Percentiles rank a stretch among this genome's conserved stretches.
Conservation (phyloP, 2,113 vertebrate species). For the Solenodon paradoxus region DNA sequence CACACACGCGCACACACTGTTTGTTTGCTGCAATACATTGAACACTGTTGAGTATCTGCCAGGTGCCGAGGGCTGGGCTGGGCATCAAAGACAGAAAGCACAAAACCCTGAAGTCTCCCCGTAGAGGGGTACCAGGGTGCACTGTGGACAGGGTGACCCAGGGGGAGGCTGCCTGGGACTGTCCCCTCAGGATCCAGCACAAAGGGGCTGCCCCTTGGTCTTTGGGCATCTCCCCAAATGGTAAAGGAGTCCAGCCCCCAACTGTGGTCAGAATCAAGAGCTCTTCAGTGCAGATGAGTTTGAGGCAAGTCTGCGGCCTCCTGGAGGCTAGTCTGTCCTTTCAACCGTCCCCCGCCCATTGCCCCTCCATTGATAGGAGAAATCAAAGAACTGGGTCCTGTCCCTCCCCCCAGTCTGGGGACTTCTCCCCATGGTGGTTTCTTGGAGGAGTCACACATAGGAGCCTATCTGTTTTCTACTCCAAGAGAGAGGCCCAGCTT, state of each 20-base stretch:
- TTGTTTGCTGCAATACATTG: too few species aligned
- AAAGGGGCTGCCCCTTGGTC: background rate
- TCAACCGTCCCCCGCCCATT: background rate
- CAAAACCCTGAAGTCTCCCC: background rate
- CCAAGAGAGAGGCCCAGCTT: background rate
- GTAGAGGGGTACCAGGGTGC: too few species aligned
- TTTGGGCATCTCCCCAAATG: background rate
- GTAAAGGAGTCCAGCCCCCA: background rate
- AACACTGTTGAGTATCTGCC: too few species aligned
- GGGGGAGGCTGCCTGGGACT: background rate
- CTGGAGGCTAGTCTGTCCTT: background rate
- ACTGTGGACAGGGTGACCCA: fast-evolving
- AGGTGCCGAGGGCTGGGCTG: background rate
- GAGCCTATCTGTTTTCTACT: background rate
- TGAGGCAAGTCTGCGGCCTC: background rate
- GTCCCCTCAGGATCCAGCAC: background rate
- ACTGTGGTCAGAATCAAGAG: background rate
- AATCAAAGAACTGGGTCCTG: background rate
- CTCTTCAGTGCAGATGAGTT: background rate
- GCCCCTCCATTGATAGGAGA: fast-evolving
- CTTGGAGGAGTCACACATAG: background rate
- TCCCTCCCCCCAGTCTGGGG: background rate
- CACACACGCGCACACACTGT: background rate
- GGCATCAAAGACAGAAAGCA: background rate
- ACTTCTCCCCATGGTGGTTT: background rate